phyloP scores from a whole-genome alignment of 2,888 invertebrate species.

The Scrobipalpa atriplicella region DNA sequence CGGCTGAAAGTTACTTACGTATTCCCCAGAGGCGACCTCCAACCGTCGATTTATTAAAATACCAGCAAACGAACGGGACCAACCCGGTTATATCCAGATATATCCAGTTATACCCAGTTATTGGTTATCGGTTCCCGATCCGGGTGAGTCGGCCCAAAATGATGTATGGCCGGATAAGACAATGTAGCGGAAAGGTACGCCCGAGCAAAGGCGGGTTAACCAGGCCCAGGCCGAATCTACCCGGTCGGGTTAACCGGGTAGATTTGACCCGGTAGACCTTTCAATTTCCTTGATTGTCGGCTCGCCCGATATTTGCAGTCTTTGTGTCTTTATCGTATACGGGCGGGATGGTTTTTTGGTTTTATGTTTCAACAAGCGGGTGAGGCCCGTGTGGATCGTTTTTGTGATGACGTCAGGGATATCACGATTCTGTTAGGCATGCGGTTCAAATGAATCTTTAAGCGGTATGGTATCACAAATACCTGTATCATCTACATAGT shows the following conservation, averaged over 20 bases:
- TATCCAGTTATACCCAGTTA: conserved; percentile 34
- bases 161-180: conserved; percentile 59
- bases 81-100: conserved; percentile 2
- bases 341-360: conserved; percentile 19
- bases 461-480: no score
- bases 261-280: conserved; percentile 61
- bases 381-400: not conserved
- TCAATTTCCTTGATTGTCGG: conserved; percentile 74
- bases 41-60: conserved; percentile 59
- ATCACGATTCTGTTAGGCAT: not conserved
- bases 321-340: conserved; percentile 52
- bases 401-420: not conserved
- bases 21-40: conserved; percentile 28
- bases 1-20: conserved; percentile 23
- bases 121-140: conserved; percentile 50
- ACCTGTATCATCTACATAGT: no score
- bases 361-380: conserved; percentile 7
- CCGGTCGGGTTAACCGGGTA: conserved; percentile 37
- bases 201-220: conserved; percentile 50
- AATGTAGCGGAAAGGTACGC: conserved; percentile 46
- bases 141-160: conserved; percentile 55
- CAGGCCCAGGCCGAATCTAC: no score
- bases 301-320: conserved; percentile 47
- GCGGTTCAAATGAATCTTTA: not conserved
- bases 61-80: conserved; percentile 46